Conservation (phyloP, 2,797 vertebrate species). For the Bradypodion ventrale region DNA sequence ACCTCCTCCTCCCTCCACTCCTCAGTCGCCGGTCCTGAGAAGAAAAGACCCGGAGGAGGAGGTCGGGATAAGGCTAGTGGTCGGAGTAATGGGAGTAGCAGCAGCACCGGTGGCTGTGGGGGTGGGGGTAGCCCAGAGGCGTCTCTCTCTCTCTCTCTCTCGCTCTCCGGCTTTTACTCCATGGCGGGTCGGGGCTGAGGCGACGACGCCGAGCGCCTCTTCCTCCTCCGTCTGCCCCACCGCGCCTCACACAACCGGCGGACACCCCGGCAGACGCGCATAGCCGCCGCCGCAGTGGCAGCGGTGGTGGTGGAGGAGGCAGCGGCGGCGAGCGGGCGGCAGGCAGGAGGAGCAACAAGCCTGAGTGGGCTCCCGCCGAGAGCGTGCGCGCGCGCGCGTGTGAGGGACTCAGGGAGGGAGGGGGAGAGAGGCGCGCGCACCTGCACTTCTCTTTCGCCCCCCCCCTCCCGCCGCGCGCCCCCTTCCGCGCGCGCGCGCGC, state of each 20-base stretch:
- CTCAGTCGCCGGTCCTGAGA: slow-evolving; percentile 21
- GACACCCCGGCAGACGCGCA: background rate
- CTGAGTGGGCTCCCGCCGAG: background rate
- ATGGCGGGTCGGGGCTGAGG: slow-evolving; percentile 39
- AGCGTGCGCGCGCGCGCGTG: background rate
- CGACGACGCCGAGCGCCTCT: slow-evolving; percentile 1
- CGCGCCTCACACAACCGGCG: too few relatives aligned
- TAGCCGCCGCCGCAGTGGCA: background rate
- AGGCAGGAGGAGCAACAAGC: background rate
- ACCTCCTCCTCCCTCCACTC: background rate
- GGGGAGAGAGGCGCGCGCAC: background rate
- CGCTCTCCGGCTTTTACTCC: slow-evolving; percentile 47
- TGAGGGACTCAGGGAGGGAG: too few relatives aligned
- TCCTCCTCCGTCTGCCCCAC: slow-evolving; percentile 25
- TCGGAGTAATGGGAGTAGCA: background rate
- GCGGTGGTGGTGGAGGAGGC: too few relatives aligned
- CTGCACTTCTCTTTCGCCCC: background rate
- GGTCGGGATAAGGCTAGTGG: too few relatives aligned
- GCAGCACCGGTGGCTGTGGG: background rate
- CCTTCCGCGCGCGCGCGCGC: background rate
- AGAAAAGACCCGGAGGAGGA: background rate
- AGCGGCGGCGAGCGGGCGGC: background rate
- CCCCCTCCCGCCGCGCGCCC: background rate
- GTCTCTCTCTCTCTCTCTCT: too few relatives aligned
- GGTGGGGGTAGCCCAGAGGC: background rate